phyloP scores from a whole-genome alignment of 2,797 vertebrate species.

The Adelosebastes latens region DNA sequence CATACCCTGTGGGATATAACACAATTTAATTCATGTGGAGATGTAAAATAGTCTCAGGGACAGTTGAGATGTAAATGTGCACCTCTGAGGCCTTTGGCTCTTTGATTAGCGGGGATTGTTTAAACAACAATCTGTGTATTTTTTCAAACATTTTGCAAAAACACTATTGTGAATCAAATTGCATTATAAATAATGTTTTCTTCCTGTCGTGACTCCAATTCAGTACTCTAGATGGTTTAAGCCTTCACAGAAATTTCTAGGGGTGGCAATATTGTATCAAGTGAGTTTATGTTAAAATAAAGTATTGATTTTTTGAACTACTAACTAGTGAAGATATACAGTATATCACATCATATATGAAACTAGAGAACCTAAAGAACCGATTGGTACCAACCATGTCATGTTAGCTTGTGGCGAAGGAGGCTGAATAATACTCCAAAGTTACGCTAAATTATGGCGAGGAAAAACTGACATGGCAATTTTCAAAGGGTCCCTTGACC shows the following conservation, averaged over 20 bases:
- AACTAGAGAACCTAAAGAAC: too few species aligned
- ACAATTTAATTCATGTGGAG: constrained; percentile 2
- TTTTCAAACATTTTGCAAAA: background rate
- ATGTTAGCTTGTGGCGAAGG: too few species aligned
- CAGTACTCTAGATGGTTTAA: background rate
- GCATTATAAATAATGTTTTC: background rate
- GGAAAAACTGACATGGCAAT: too few species aligned
- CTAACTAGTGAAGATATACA: too few species aligned
- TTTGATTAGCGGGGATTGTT: background rate
- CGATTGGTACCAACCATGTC: too few species aligned
- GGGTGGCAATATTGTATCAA: too few species aligned
- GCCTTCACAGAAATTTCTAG: background rate
- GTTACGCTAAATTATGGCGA: too few species aligned
- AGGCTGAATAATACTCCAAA: too few species aligned
- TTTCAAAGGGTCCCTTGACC: too few species aligned
- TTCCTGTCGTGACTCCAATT: background rate
- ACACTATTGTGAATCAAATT: background rate
- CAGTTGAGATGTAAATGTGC: background rate
- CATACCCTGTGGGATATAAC: background rate
- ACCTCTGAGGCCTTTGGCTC: constrained; percentile 1
- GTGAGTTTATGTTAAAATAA: too few species aligned
- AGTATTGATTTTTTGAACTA: too few species aligned
- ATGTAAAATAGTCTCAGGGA: constrained; percentile 3
- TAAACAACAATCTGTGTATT: background rate
- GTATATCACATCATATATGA: too few species aligned